These are phyloP conservation scores for Drosophila kepulauana DNA, from an alignment of 1,140 invertebrate genomes.

Conservation along the genomic window DNA sequence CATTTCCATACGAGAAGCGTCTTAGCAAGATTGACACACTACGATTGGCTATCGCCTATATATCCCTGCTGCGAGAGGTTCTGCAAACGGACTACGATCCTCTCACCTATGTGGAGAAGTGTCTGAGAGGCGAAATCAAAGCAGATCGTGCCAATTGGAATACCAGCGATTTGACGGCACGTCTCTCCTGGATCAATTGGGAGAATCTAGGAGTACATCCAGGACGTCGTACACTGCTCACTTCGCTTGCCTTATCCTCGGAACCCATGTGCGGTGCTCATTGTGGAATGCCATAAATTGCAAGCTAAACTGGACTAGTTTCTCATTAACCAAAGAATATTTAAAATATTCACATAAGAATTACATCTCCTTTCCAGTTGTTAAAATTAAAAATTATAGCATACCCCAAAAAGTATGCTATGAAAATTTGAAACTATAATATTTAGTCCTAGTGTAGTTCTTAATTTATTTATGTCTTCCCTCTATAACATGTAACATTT, in stretches of 20 bases:
- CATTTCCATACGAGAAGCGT: conserved; percentile 99
- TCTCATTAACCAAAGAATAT: background rate
- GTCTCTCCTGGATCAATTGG: conserved; percentile 99
- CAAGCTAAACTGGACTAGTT: background rate
- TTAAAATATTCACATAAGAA: conserved; percentile 20
- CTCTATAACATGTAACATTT: conserved; percentile 4
- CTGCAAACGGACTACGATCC: conserved; percentile 96
- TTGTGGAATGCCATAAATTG: conserved; percentile 67
- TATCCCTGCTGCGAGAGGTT: conserved; percentile 96
- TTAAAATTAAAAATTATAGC: background rate
- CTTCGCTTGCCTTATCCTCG: conserved; percentile 91
- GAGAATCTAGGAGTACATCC: conserved; percentile 98
- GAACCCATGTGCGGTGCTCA: conserved; percentile 88
- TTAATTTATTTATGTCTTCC: conserved; percentile 30
- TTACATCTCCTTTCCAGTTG: background rate
- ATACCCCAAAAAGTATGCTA: conserved; percentile 2
- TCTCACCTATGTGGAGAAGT: conserved; percentile 96
- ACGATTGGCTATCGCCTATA: conserved; percentile 97
- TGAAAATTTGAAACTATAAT: background rate
- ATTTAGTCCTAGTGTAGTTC: background rate
- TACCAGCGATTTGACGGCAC: conserved; percentile 98
- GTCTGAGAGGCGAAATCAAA: conserved; percentile 94
- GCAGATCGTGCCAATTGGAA: conserved; percentile 96
- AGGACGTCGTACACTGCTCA: conserved; percentile 92
- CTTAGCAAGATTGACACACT: conserved; percentile 99